These are phyloP conservation scores for Leuciscus waleckii DNA, from an alignment of 2,797 vertebrate genomes.

Conservation along the genomic window DNA sequence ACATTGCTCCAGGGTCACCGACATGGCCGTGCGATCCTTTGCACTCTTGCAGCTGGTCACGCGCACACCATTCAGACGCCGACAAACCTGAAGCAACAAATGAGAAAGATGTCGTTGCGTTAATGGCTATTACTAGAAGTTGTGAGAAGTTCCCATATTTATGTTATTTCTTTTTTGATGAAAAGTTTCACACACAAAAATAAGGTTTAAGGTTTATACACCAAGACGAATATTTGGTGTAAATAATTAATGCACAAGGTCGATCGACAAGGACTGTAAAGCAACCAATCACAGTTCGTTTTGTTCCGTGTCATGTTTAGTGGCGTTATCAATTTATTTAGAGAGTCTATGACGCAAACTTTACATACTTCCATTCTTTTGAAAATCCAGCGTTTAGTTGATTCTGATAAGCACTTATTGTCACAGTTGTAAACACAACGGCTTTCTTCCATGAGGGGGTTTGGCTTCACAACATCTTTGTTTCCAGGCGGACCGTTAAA, in stretches of 20 bases:
- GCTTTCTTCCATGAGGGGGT: no score
- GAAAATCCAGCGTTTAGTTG: no score
- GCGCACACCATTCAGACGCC: conserved; percentile 93
- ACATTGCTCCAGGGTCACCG: conserved; percentile 96
- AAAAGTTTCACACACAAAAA: not conserved
- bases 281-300: no score
- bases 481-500: no score
- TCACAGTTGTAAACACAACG: no score
- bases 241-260: not conserved
- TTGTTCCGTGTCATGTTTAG: no score
- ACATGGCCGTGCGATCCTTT: conserved; percentile 99
- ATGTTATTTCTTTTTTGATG: not conserved
- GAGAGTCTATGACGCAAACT: no score
- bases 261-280: no score
- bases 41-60: conserved; percentile 99
- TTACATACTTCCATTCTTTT: no score
- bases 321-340: no score
- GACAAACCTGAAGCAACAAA: conserved; percentile 80
- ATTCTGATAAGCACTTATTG: no score
- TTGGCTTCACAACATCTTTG: no score
- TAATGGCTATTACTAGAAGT: not conserved
- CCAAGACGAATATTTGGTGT: not conserved
- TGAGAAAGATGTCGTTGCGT: not conserved
- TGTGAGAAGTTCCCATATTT: not conserved
- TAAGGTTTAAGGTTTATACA: not conserved